Conservation (phyloP, 23 tunicate genomes). For the Trididemnum miniatum region DNA sequence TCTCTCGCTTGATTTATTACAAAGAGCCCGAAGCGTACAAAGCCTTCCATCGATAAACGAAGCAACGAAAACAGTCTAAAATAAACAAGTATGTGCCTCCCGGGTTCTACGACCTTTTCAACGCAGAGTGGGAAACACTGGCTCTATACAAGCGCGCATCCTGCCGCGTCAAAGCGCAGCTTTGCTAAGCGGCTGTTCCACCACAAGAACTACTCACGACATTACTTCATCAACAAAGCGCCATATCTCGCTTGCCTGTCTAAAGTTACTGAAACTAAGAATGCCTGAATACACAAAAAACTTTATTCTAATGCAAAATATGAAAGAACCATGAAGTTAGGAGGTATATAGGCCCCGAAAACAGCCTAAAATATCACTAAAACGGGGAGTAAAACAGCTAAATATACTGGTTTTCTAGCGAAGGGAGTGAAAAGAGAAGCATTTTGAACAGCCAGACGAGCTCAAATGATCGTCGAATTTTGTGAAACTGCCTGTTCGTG, state of each 20-base stretch:
- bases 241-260: conserved; percentile 28
- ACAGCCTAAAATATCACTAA: conserved; percentile 1
- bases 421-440: conserved; percentile 44
- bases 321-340: background rate
- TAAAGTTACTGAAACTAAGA: background rate
- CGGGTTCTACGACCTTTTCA: conserved; percentile 86
- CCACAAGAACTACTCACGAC: conserved; percentile 47
- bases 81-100: conserved; percentile 81
- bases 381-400: conserved; percentile 54
- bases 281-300: background rate
- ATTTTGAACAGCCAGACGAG: conserved; percentile 60
- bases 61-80: conserved; percentile 70
- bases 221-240: conserved; percentile 61
- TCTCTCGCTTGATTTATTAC: conserved; percentile 58
- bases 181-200: conserved; percentile 76
- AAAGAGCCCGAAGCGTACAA: conserved; percentile 56
- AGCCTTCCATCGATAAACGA: conserved; percentile 51
- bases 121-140: conserved; percentile 63
- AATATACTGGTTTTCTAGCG: conserved; percentile 31
- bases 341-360: background rate
- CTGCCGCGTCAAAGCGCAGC: conserved; percentile 61
- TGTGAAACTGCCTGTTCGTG: conserved; percentile 12
- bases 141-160: conserved; percentile 56
- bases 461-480: conserved; percentile 29
- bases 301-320: background rate